phyloP scores from a whole-genome alignment of 2,113 vertebrate genomes.

The Scortum barcoo region DNA sequence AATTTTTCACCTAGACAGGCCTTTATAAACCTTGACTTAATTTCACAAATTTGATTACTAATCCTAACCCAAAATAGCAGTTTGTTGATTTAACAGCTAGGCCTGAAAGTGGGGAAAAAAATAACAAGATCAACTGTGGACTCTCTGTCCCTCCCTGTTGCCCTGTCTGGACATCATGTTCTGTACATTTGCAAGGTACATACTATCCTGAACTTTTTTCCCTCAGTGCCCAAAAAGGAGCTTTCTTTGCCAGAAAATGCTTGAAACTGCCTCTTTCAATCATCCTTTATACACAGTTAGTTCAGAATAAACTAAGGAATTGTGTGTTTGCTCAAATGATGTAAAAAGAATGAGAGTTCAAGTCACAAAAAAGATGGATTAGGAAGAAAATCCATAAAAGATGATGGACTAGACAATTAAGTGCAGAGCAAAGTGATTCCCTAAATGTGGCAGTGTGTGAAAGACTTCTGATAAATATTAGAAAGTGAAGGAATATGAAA shows the following conservation, averaged over 20 bases:
- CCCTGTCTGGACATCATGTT: background rate
- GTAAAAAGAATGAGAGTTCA: background rate
- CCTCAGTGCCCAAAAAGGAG: background rate
- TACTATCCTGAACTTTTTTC: background rate
- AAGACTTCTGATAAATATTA: slow-evolving; percentile 25
- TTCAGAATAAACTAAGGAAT: background rate
- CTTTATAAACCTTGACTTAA: slow-evolving; percentile 20
- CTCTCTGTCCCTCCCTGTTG: background rate
- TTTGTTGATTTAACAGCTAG: slow-evolving; percentile 14
- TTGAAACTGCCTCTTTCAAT: background rate
- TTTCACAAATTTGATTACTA: slow-evolving; percentile 23
- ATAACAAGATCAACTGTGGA: background rate
- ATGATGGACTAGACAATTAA: slow-evolving; percentile 51
- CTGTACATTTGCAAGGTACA: background rate
- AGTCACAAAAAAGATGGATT: slow-evolving; percentile 13
- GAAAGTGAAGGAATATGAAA: slow-evolving; percentile 8
- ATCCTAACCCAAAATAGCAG: slow-evolving; percentile 28
- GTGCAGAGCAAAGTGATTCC: slow-evolving; percentile 35
- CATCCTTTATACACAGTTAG: background rate
- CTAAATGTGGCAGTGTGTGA: slow-evolving; percentile 24
- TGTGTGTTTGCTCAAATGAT: slow-evolving; percentile 8
- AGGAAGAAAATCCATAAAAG: slow-evolving; percentile 6
- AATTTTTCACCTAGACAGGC: background rate
- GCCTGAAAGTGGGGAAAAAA: background rate
- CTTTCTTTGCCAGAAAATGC: slow-evolving; percentile 4